A percentile compares a stretch with the other conserved stretches of the same genome.
Evolutionary conservation across 2,797 vertebrate genomes (phyloP).

Genomic region (Macroramphosus scolopax): DNA sequence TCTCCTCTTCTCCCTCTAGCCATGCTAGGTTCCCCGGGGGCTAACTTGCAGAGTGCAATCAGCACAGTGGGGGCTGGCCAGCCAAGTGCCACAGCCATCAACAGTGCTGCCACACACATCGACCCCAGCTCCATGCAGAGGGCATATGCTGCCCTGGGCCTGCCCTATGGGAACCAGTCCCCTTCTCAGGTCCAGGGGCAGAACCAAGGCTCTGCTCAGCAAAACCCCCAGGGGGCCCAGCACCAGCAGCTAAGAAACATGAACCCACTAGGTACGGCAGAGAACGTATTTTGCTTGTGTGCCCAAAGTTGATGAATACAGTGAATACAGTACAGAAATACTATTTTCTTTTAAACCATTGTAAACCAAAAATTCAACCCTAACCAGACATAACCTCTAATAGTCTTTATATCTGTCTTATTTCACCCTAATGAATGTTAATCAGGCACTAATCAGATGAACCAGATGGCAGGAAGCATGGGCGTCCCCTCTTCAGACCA

Average conservation of each 20-base stretch:
- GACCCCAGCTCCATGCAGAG: conserved; percentile 99
- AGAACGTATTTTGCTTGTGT: neutral
- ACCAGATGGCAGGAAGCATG: conserved; percentile 86
- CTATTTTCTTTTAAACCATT: neutral
- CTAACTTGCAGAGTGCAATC: conserved; percentile 87
- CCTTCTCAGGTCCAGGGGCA: conserved; percentile 82
- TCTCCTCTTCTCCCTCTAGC: conserved; percentile 48
- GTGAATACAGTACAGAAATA: no score
- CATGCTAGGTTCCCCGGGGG: conserved; percentile 87
- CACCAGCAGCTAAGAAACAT: conserved; percentile 89
- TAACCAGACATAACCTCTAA: neutral
- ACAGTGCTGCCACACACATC: conserved; percentile 87
- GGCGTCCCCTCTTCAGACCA: conserved; percentile 83
- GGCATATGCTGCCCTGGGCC: conserved; percentile 94
- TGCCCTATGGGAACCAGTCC: conserved; percentile 94
- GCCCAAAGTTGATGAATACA: no score
- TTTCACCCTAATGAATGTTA: conserved; percentile 1
- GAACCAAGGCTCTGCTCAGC: conserved; percentile 70
- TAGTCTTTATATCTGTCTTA: neutral
- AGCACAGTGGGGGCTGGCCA: conserved; percentile 85
- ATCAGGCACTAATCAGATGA: conserved; percentile 90
- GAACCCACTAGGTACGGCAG: conserved; percentile 83
- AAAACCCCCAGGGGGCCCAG: conserved; percentile 78
- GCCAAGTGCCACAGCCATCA: conserved; percentile 84
- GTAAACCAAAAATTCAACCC: neutral